phyloP scores from a whole-genome alignment of 2,113 vertebrate species.

The Anarrhichthys ocellatus region DNA sequence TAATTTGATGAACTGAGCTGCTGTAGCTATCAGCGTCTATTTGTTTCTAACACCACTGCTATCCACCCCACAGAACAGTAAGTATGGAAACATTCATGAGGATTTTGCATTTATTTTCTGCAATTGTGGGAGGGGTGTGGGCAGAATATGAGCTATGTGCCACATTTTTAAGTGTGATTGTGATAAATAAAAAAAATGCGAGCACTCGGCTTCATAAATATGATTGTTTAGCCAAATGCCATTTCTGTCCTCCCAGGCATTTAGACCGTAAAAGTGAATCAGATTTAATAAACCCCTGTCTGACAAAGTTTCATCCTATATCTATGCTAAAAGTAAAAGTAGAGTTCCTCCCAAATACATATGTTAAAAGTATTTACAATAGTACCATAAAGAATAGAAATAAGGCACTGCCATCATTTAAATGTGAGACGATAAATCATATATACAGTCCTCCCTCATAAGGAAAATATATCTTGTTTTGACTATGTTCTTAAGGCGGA shows the following conservation, averaged over 20 bases:
- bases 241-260: background rate
- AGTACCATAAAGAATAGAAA: no score
- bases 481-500: no score
- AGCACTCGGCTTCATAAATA: background rate
- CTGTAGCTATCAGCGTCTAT: background rate
- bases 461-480: no score
- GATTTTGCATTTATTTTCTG: background rate
- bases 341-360: no score
- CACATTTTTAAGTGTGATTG: slow-evolving; percentile 1
- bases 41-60: background rate
- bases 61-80: background rate
- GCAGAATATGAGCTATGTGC: background rate
- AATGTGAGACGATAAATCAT: no score
- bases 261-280: background rate
- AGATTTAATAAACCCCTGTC: background rate
- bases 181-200: background rate
- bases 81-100: background rate
- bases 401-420: no score
- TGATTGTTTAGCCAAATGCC: background rate
- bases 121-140: background rate
- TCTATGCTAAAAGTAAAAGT: no score
- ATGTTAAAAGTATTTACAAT: no score
- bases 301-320: background rate
- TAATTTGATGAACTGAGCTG: background rate
- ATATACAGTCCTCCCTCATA: no score